Conservation (phyloP, 2,113 vertebrate genomes). For the Drymodes brunneopygia region DNA sequence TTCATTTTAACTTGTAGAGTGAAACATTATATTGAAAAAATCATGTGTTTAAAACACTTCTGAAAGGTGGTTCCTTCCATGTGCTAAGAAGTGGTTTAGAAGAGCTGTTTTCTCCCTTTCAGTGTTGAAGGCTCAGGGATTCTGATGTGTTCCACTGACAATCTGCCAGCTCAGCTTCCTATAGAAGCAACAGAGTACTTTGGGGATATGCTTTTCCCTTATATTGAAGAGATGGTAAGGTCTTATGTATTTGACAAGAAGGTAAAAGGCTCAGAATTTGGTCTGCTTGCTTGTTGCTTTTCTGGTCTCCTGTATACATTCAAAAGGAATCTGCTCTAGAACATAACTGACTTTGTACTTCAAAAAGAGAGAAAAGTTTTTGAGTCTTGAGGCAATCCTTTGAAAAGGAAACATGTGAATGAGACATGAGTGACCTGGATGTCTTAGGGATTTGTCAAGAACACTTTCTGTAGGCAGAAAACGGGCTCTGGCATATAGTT, state of each 20-base stretch:
- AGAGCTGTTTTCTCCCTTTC: constrained; percentile 30
- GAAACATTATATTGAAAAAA: neutral
- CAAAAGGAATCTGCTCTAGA: constrained; percentile 70
- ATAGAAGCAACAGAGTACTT: constrained; percentile 96
- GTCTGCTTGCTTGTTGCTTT: neutral
- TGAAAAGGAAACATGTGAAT: neutral
- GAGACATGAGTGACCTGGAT: neutral
- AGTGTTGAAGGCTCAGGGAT: constrained; percentile 95
- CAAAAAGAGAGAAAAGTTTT: neutral
- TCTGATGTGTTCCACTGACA: constrained; percentile 98
- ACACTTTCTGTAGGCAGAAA: neutral
- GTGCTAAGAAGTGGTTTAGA: neutral
- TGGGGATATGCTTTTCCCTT: constrained; percentile 92
- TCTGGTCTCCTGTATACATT: constrained; percentile 48
- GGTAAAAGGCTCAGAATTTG: neutral
- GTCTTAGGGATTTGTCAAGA: neutral
- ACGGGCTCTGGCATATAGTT: neutral
- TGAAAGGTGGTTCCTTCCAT: neutral
- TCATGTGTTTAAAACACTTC: neutral
- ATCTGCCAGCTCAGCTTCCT: constrained; percentile 94
- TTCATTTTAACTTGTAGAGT: neutral
- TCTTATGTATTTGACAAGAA: neutral
- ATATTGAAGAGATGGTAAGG: constrained; percentile 97
- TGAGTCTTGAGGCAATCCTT: neutral
- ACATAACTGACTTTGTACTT: constrained; percentile 18